A percentile compares a stretch with the other conserved stretches of the same genome.
These are phyloP conservation scores for Steinernema feltiae DNA, from an alignment of 1,140 invertebrate species.

Conservation along the genomic window DNA sequence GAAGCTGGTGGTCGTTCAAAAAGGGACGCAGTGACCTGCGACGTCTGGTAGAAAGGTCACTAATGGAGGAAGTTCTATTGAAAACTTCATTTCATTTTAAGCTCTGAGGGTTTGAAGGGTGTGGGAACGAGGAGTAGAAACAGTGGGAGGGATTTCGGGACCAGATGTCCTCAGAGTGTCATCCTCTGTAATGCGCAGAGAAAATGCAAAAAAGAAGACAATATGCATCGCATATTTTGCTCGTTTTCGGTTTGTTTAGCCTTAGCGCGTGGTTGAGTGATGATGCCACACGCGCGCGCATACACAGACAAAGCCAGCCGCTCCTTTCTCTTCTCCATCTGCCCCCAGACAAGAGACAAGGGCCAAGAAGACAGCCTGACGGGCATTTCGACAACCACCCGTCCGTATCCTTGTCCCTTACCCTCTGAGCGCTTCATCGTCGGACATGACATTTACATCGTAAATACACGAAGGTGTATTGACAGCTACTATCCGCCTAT, in stretches of 20 bases:
- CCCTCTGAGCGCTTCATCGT: not conserved
- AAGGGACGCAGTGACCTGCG: too few species aligned
- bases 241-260: slow-evolving; percentile 13
- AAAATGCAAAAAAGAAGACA: slow-evolving; percentile 11
- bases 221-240: slow-evolving; percentile 6
- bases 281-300: slow-evolving; percentile 9
- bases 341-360: not conserved
- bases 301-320: slow-evolving; percentile 11
- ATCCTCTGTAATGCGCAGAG: not conserved
- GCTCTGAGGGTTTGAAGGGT: not conserved
- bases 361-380: slow-evolving; percentile 2
- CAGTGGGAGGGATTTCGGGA: not conserved
- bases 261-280: slow-evolving; percentile 12
- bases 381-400: not conserved
- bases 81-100: not conserved
- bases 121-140: not conserved
- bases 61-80: too few species aligned
- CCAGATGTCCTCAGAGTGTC: not conserved
- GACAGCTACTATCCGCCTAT: too few species aligned
- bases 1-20: too few species aligned
- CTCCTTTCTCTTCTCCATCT: not conserved
- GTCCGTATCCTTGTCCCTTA: not conserved
- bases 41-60: too few species aligned
- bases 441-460: slow-evolving; percentile 4
- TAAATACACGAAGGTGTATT: not conserved